A percentile compares a stretch with the other conserved stretches of the same genome.
Evolutionary conservation across 2,888 invertebrate species (phyloP).

Genomic region (Phyllotreta cruciferae): DNA sequence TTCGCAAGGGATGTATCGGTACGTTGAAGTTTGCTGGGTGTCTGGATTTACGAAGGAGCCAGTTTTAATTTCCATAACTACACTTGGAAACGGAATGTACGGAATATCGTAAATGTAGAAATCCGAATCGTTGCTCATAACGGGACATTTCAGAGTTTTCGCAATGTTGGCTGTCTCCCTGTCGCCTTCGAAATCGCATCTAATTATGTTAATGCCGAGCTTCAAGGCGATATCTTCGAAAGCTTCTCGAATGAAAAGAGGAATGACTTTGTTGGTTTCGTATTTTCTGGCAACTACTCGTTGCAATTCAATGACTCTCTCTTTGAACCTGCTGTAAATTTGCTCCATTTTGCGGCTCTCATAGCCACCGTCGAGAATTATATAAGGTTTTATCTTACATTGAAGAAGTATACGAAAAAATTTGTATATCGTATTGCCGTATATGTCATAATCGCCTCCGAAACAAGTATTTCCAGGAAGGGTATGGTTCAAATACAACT

Average conservation of each 20-base stretch:
- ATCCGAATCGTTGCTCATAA: slow-evolving; percentile 93
- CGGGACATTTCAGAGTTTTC: slow-evolving; percentile 79
- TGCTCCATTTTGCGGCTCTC: slow-evolving; percentile 59
- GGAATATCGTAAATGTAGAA: slow-evolving; percentile 87
- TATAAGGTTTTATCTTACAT: slow-evolving; percentile 75
- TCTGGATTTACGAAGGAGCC: slow-evolving; percentile 12
- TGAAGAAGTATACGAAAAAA: slow-evolving; percentile 75
- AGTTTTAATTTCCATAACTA: slow-evolving; percentile 62
- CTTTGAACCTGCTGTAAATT: slow-evolving; percentile 47
- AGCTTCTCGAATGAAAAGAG: slow-evolving; percentile 75
- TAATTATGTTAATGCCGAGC: slow-evolving; percentile 70
- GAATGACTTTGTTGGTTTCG: slow-evolving; percentile 69
- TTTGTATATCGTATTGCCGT: slow-evolving; percentile 67
- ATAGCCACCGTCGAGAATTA: slow-evolving; percentile 78
- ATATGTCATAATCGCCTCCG: slow-evolving; percentile 86
- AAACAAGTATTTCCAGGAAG: slow-evolving; percentile 70
- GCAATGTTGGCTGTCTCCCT: slow-evolving; percentile 85
- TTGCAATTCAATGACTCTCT: slow-evolving; percentile 52
- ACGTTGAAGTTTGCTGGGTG: slow-evolving; percentile 38
- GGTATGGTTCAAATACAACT: slow-evolving; percentile 68
- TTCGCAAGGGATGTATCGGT: slow-evolving; percentile 69
- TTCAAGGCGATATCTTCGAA: slow-evolving; percentile 75
- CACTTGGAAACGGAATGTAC: slow-evolving; percentile 79
- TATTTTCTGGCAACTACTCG: slow-evolving; percentile 66
- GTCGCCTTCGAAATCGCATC: slow-evolving; percentile 90